Evolutionary conservation across 2,113 vertebrate genomes (phyloP).

Genomic region (Lutjanus erythropterus): DNA sequence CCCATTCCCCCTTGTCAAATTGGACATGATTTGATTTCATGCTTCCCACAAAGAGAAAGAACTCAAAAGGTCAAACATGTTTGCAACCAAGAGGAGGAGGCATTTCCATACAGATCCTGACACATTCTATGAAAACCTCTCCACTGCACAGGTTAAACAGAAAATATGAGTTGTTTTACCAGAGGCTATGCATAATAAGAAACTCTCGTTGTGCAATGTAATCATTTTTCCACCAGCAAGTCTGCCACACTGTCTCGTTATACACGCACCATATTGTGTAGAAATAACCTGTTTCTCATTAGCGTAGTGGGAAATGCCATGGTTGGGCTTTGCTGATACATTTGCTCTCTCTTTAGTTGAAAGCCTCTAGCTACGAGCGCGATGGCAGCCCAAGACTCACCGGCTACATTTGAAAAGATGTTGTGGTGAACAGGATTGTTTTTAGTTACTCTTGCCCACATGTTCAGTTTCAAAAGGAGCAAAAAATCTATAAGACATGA

Average conservation of each 20-base stretch:
- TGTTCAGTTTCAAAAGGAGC: neutral
- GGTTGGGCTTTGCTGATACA: constrained; percentile 40
- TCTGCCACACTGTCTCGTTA: constrained; percentile 56
- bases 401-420: constrained; percentile 28
- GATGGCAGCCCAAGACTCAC: neutral
- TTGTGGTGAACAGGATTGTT: constrained; percentile 13
- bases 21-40: constrained; percentile 66
- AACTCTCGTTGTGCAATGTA: constrained; percentile 58
- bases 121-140: constrained; percentile 16
- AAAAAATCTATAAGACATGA: neutral
- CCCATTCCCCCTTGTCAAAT: constrained; percentile 57
- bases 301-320: constrained; percentile 66
- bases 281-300: constrained; percentile 76
- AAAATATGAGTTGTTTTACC: constrained; percentile 58
- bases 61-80: constrained; percentile 71
- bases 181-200: constrained; percentile 62
- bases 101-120: constrained; percentile 25
- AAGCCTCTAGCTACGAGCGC: constrained; percentile 35
- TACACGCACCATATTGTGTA: constrained; percentile 50
- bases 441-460: constrained; percentile 2
- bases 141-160: constrained; percentile 53
- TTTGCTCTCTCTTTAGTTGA: constrained; percentile 54
- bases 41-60: constrained; percentile 41
- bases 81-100: constrained; percentile 24
- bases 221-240: constrained; percentile 58